Evolutionary conservation across 2,113 vertebrate genomes (phyloP).

Genomic region (Thunnus thynnus): DNA sequence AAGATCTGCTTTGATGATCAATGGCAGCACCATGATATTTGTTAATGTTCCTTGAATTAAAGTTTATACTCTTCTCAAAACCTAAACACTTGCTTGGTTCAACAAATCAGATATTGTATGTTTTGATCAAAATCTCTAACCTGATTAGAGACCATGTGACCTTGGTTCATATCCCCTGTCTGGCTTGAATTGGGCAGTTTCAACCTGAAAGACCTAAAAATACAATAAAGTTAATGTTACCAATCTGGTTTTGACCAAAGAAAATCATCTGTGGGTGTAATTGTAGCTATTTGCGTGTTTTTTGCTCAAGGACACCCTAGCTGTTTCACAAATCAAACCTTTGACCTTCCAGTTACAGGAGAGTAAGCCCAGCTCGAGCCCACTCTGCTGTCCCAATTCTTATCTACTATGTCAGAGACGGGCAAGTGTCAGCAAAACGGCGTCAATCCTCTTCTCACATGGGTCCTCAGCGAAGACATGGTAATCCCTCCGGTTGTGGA

Average conservation of each 20-base stretch:
- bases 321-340: constrained; percentile 19
- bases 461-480: constrained; percentile 28
- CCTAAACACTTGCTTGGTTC: background rate
- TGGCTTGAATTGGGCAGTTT: background rate
- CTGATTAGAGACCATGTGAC: too few species aligned
- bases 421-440: constrained; percentile 30
- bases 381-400: constrained; percentile 42
- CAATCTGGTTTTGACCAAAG: background rate
- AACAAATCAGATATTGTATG: too few species aligned
- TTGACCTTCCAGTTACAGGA: constrained; percentile 27
- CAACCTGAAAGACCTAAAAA: too few species aligned
- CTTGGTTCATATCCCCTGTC: too few species aligned
- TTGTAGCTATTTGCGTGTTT: background rate
- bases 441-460: constrained; percentile 32
- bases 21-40: background rate
- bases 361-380: background rate
- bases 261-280: background rate
- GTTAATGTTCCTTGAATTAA: background rate
- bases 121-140: too few species aligned
- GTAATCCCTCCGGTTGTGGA: constrained; percentile 66
- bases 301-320: constrained; percentile 30
- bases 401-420: constrained; percentile 43
- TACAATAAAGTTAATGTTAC: too few species aligned
- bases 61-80: background rate
- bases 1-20: constrained; percentile 41